phyloP scores from a whole-genome alignment of 2,888 invertebrate genomes.

The Monopis laevigella region DNA sequence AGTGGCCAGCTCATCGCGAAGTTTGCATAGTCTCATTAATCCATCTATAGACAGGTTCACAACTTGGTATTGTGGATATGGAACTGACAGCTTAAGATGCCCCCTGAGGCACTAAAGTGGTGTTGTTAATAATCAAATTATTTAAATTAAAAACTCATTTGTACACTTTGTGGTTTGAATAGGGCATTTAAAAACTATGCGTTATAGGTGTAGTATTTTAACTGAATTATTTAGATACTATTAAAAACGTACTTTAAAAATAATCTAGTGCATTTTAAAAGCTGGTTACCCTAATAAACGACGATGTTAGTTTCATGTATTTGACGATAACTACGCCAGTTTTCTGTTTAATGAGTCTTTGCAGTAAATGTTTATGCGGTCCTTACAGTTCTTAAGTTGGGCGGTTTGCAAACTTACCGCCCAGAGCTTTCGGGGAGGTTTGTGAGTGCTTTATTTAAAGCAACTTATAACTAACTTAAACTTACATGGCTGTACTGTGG shows the following conservation, averaged over 20 bases:
- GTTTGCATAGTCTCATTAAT: no score
- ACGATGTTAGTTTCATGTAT: neutral
- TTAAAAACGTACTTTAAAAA: neutral
- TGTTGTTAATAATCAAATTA: no score
- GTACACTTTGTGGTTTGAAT: no score
- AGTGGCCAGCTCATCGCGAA: no score
- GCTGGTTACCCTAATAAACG: neutral
- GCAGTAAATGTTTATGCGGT: slow-evolving; percentile 9
- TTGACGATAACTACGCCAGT: slow-evolving; percentile 3
- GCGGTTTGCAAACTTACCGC: slow-evolving; percentile 5
- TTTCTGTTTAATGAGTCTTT: slow-evolving; percentile 3
- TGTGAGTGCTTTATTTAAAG: neutral
- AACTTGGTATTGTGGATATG: no score
- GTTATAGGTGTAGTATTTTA: no score
- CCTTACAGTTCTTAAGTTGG: slow-evolving; percentile 3
- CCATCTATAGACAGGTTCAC: no score
- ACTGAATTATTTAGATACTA: neutral
- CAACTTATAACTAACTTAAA: slow-evolving; percentile 1
- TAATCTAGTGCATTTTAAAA: neutral
- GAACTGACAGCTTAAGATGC: no score
- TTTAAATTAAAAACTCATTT: no score
- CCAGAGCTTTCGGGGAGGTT: neutral
- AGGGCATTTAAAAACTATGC: no score
- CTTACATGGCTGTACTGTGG: no score
- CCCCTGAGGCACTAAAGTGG: no score